Evolutionary conservation across 2,113 vertebrate species (phyloP), one percentile per base, ranked within the genome.

Genomic region (Perca schrenkii): DNA sequence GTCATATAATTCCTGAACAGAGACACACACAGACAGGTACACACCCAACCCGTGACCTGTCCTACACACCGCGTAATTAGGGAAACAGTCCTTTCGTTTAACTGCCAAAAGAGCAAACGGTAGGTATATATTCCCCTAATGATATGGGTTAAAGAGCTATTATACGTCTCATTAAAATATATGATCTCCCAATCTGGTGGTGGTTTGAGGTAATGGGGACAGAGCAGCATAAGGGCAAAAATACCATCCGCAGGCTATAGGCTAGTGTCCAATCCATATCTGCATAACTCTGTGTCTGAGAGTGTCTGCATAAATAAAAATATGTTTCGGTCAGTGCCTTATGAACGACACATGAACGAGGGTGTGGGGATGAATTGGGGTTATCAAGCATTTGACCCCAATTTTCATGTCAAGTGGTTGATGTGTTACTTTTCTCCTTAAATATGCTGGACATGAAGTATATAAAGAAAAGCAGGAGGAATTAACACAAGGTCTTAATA

Each of bases 111-210:
- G 94, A 95, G 95, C 94, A 95, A 93, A 89, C 82, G 85, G 84
- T 93, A 88, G 93, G 92, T 94, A 93, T 93, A 94, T 94, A 94
- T 93, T 88, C 88, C 93, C 94, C 91, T 96, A 95, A 95, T 95
- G 94, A 95, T 93, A 93, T 88, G 92, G 94, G 95, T 96, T 95
- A 95, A 95, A 94, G 91, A 94, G 92, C 93, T 94, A 95, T 96
- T 95, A 95, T 94, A 95, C 89, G 93, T 93, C 95, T 95, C 95
- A 95, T 95, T 95, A 96, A 95, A 96, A 95, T 95, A 95, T 95
- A 95, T 95, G 94, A 95, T 95, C 94, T 94, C 85, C 87, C 92
- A 92, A 94, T 94, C 91, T 93, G 93, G 74, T 89, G 86, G 86
- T 84, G 89, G 92, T 90, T 93, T 91, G 90, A 93, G 94, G 90